phyloP scores from a whole-genome alignment of 2,888 invertebrate species.

The Drosophila borborema region DNA sequence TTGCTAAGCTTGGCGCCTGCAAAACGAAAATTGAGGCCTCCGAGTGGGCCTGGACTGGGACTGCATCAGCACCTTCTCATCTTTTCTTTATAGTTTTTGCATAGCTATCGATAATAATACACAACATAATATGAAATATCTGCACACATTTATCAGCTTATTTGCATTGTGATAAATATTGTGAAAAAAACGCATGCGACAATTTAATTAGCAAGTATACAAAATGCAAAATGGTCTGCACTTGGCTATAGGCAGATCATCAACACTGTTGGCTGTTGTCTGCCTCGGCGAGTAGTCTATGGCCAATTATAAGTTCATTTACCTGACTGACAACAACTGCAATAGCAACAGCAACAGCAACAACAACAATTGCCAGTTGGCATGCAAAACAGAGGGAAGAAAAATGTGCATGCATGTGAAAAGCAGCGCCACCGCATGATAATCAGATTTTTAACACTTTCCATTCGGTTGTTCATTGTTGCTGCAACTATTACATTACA shows the following conservation, averaged over 20 bases:
- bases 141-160: slow-evolving; percentile 67
- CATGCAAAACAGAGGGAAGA: slow-evolving; percentile 73
- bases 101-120: slow-evolving; percentile 38
- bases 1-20: slow-evolving; percentile 52
- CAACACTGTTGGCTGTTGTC: slow-evolving; percentile 27
- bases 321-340: slow-evolving; percentile 53
- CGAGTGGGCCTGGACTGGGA: background rate
- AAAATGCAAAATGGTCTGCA: slow-evolving; percentile 20
- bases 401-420: slow-evolving; percentile 73
- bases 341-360: slow-evolving; percentile 8
- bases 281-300: slow-evolving; percentile 46
- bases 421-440: slow-evolving; percentile 78
- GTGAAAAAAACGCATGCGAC: slow-evolving; percentile 59
- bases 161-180: slow-evolving; percentile 67
- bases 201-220: slow-evolving; percentile 44
- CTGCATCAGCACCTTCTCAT: slow-evolving; percentile 40
- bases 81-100: background rate
- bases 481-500: slow-evolving; percentile 60
- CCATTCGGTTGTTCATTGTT: slow-evolving; percentile 63
- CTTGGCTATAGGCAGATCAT: slow-evolving; percentile 27
- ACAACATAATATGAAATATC: slow-evolving; percentile 28
- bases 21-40: slow-evolving; percentile 40
- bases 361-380: slow-evolving; percentile 35
- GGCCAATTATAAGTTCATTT: slow-evolving; percentile 80
- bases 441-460: slow-evolving; percentile 80